Percentiles rank a stretch among this genome's conserved stretches.
These are phyloP conservation scores for Rhinoraja longicauda DNA, from an alignment of 2,797 vertebrate species.

Conservation along the genomic window DNA sequence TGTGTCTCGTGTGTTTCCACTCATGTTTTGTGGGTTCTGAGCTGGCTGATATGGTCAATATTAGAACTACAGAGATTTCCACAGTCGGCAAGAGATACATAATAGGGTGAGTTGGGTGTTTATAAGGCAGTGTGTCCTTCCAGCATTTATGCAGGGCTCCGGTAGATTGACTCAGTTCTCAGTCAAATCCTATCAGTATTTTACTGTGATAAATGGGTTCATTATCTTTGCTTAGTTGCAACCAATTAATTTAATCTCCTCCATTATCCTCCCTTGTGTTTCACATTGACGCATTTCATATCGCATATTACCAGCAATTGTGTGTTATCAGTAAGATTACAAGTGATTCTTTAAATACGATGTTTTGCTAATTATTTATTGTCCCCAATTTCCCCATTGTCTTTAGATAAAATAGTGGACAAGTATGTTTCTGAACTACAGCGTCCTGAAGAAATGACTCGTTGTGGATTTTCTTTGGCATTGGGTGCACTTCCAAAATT, in stretches of 20 bases:
- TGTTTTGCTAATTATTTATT: not conserved
- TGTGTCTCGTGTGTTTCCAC: no score
- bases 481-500: slow-evolving; percentile 77
- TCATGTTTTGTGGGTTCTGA: no score
- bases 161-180: no score
- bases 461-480: slow-evolving; percentile 79
- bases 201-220: no score
- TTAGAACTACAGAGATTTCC: no score
- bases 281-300: not conserved
- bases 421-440: slow-evolving; percentile 69
- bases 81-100: no score
- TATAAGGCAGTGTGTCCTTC: no score
- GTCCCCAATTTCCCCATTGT: slow-evolving; percentile 39
- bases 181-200: no score
- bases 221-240: not conserved
- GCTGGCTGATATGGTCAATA: no score
- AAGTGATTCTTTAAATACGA: not conserved
- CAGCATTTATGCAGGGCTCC: no score
- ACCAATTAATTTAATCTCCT: not conserved
- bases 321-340: not conserved
- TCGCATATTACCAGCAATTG: not conserved
- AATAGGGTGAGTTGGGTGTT: no score
- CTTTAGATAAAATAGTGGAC: slow-evolving; percentile 65
- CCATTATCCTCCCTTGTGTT: not conserved
- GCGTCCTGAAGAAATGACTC: slow-evolving; percentile 69